Evolutionary conservation across 2,113 vertebrate species (phyloP), one percentile per base, ranked within the genome.

Genomic region (Agelaius tricolor): DNA sequence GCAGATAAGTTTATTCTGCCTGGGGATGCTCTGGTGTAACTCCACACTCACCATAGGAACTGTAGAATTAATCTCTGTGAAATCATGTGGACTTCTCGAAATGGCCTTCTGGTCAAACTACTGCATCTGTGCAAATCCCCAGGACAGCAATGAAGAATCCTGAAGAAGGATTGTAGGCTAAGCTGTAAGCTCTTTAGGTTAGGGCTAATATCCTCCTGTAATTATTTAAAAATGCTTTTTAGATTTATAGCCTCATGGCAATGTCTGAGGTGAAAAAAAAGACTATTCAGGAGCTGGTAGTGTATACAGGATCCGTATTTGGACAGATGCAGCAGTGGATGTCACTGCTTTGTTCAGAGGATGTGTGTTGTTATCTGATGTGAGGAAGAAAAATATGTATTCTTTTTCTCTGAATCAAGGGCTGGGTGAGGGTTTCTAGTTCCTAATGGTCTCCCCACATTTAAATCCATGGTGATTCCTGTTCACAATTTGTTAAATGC

Each of bases 21-120:
- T 74, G 52, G 15, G 46, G 23, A 39, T 85, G 41, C 73, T 75
- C 44, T 76, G 69, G 67, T 73, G 65, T 31, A 91, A 49, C 72
- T 33, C 35, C 51, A 35, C 0, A 0, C 22, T 75, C 20, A 18
- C 46, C 3, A 0, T 39, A 52, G 67, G 55, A 87, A 23, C 28
- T 39, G 30, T n/a, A 43, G 51, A 79, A 96, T 89, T 90, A 93
- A 89, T 89, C 87, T 85, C 63, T 61, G 13, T 87, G 65, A 85
- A 83, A n/a, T 79, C 6, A 1, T 11, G 23, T 62, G 73, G 62
- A 2, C 62, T 83, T 62, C 54, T 87, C 47, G 78, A 91, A 94
- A 81, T 22, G 54, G 57, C 46, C 62, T 88, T 69, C 82, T 93
- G 85, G 63, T 85, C 84, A 59, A 35, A 74, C 41, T 79, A 31